Percentiles rank a stretch among this genome's conserved stretches.
phyloP scores from a whole-genome alignment of 2,888 invertebrate species.

The Nebria brevicollis region DNA sequence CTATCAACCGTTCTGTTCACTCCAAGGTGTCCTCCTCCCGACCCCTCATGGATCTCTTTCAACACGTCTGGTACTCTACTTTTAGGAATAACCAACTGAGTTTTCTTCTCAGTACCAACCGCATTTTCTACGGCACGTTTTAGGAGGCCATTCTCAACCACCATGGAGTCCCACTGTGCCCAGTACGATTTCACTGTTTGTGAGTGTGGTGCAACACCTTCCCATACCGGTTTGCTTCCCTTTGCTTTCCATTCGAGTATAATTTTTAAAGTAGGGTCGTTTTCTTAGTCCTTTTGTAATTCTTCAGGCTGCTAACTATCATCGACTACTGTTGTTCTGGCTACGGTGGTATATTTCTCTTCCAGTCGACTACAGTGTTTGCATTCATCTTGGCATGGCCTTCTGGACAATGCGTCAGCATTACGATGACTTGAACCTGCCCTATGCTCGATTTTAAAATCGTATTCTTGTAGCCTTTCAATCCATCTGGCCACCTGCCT shows the following conservation, averaged over 20 bases:
- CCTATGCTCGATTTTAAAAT: slow-evolving; percentile 52
- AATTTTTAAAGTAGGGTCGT: too few relatives aligned
- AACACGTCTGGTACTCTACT: slow-evolving; percentile 35
- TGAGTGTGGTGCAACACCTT: too few relatives aligned
- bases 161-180: slow-evolving; percentile 42
- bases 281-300: too few relatives aligned
- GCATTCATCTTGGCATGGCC: too few relatives aligned
- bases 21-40: slow-evolving; percentile 53
- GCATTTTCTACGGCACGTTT: slow-evolving; percentile 26
- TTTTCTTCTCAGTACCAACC: slow-evolving; percentile 37
- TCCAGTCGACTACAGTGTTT: too few relatives aligned
- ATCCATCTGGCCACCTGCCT: slow-evolving; percentile 56
- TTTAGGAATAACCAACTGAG: slow-evolving; percentile 42
- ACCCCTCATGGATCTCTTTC: slow-evolving; percentile 48
- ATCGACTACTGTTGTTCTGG: too few relatives aligned
- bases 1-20: slow-evolving; percentile 51
- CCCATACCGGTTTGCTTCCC: too few relatives aligned
- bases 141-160: slow-evolving; percentile 33
- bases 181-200: slow-evolving; percentile 30
- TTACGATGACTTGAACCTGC: too few relatives aligned
- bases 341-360: too few relatives aligned
- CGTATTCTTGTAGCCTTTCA: slow-evolving; percentile 53
- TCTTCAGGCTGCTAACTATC: too few relatives aligned
- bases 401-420: too few relatives aligned
- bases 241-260: too few relatives aligned